Conservation (phyloP, 2,888 invertebrate genomes). For the Hypomecis atomaria region DNA sequence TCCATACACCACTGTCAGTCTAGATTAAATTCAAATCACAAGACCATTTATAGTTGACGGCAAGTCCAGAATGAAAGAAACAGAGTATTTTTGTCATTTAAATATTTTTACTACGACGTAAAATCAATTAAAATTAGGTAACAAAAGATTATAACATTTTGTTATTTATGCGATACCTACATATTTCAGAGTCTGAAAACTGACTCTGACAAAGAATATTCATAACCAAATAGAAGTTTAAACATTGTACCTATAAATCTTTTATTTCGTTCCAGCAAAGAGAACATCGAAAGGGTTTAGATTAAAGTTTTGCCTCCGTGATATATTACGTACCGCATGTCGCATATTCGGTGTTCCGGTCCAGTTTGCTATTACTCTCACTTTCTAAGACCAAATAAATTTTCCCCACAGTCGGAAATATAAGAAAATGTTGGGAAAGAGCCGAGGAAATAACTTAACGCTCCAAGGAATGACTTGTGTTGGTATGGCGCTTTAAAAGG, state of each 20-base stretch:
- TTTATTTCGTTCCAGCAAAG: slow-evolving; percentile 28
- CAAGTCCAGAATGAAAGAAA: too few relatives aligned
- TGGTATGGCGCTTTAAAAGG: slow-evolving; percentile 38
- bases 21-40: too few relatives aligned
- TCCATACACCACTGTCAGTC: too few relatives aligned
- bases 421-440: slow-evolving; percentile 59
- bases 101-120: too few relatives aligned
- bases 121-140: too few relatives aligned
- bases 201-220: neutral
- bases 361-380: slow-evolving; percentile 62
- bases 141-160: too few relatives aligned
- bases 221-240: neutral
- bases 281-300: slow-evolving; percentile 50
- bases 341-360: slow-evolving; percentile 62
- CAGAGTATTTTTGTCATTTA: too few relatives aligned
- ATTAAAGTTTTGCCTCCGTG: slow-evolving; percentile 62
- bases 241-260: slow-evolving; percentile 15
- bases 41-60: too few relatives aligned
- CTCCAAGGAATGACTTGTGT: slow-evolving; percentile 45
- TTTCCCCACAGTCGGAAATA: slow-evolving; percentile 61
- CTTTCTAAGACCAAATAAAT: slow-evolving; percentile 67
- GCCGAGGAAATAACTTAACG: slow-evolving; percentile 51
- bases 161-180: too few relatives aligned
- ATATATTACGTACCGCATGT: slow-evolving; percentile 68
- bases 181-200: neutral